These are phyloP conservation scores for Temnopleurus reevesii DNA, from an alignment of 53 echinoderm and acorn worm genomes.

Conservation along the genomic window DNA sequence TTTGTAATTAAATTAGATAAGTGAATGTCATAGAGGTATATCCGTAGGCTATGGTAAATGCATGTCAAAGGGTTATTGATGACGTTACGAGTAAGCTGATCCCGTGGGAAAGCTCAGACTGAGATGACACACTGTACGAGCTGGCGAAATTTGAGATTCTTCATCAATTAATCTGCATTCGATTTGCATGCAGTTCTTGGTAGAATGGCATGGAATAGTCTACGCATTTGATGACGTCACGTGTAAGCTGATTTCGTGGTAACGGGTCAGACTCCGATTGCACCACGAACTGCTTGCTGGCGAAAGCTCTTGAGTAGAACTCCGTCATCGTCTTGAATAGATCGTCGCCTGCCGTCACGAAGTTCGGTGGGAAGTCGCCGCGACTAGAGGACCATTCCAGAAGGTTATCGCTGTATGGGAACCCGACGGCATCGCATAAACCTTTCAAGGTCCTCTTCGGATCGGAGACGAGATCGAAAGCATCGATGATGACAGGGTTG, in stretches of 20 bases:
- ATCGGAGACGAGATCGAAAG: conserved; percentile 5
- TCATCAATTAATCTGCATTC: too few relatives aligned
- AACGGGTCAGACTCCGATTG: neutral
- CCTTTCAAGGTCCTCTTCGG: neutral
- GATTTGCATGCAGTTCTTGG: neutral
- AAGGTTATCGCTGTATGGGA: conserved; percentile 1
- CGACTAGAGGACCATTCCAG: neutral
- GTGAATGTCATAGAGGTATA: too few relatives aligned
- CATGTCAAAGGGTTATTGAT: too few relatives aligned
- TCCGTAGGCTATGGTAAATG: too few relatives aligned
- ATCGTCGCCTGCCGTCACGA: neutral
- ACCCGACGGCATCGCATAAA: conserved; percentile 34
- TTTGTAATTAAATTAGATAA: too few relatives aligned
- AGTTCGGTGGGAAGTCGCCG: neutral
- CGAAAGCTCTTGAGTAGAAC: neutral
- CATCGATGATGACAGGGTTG: conserved; percentile 1
- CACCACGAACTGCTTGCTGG: neutral
- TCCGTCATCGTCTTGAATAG: neutral
- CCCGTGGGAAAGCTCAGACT: too few relatives aligned
- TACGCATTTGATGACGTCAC: neutral
- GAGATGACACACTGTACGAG: too few relatives aligned
- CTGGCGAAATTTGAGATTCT: too few relatives aligned
- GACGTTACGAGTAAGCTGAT: too few relatives aligned
- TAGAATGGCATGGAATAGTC: conserved; percentile 2
- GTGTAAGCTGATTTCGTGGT: neutral